phyloP scores from a whole-genome alignment of 2,797 vertebrate species.

The Eulemur coronatus region DNA sequence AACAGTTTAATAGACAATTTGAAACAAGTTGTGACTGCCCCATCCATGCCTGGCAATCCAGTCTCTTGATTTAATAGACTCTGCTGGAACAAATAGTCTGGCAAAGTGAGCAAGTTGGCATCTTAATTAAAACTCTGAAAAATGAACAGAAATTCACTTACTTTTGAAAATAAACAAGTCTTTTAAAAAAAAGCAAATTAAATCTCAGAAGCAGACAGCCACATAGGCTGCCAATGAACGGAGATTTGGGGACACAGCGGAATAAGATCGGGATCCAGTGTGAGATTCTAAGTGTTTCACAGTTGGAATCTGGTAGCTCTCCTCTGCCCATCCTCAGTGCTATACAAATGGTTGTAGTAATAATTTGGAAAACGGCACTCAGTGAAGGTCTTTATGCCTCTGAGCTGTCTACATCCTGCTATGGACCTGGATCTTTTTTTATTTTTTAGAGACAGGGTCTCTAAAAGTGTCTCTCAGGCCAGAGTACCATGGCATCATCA shows the following conservation, averaged over 20 bases:
- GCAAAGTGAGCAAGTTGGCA: neutral
- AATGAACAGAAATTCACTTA: neutral
- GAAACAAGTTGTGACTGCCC: neutral
- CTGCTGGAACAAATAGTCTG: neutral
- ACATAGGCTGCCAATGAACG: neutral
- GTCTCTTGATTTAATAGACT: neutral
- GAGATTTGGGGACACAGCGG: neutral
- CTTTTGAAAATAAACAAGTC: slow-evolving; percentile 2
- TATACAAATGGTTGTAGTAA: neutral
- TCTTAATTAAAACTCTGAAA: slow-evolving; percentile 12
- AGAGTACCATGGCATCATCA: neutral
- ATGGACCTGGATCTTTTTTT: neutral
- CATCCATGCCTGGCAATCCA: neutral
- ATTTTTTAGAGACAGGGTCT: neutral
- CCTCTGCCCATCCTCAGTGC: neutral
- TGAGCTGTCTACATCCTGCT: neutral
- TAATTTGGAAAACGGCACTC: neutral
- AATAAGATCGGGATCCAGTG: neutral
- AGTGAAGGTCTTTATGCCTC: neutral
- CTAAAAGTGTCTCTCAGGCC: neutral
- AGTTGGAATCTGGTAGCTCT: neutral
- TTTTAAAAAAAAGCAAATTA: neutral
- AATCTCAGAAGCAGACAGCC: neutral
- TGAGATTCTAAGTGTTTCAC: neutral
- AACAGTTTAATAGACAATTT: neutral